Evolutionary conservation across 1,140 invertebrate species (phyloP), one percentile per base, ranked within the genome.

Genomic region (Lasioglossum baleicum): DNA sequence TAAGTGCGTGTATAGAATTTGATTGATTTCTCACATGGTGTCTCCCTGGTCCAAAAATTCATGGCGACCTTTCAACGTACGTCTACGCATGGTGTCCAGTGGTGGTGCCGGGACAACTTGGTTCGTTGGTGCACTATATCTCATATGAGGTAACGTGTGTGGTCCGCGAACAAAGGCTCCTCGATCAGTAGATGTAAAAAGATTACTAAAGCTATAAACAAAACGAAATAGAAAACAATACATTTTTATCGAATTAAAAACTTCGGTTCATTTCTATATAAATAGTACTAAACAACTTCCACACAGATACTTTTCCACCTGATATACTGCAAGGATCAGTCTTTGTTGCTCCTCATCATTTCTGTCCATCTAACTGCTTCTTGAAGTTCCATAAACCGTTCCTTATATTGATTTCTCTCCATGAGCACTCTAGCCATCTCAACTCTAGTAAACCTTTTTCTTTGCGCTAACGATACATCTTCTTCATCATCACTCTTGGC

Each of bases 371-470:
- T 96, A 0, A 99, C 98, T 15, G 99, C 98, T 90, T 99, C 99
- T 94, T 99, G 98, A 17, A 99, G 94, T 91, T 99, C 99, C 97
- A 99, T 99, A 80, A 99, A 97, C 69, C 97, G 95, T 91, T 99
- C 96, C 94, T 99, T 97, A 91, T 99, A 99, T 89, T 99, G 98
- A 94, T 99, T 99, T 51, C 99, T 94, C 92, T 99, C 99, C 98
- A 99, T 99, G 0, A 99, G 94, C 22, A 99, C 99, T 44, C 99
- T 94, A 0, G 99, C 98, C 99, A 99, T 99, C 92, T 99, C 99
- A 0, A 99, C 97, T 48, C 99, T 95, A 0, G 99, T 99, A 92
- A 99, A 99, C 66, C 98, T 95, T 88, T 99, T 99, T 20, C 98
- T 95, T 92, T 99, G 98, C 17, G 98, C 97, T 95, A 99, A 96